Evolutionary conservation across 2,797 vertebrate genomes (phyloP), one percentile per base, ranked within the genome.

Genomic region (Tokudaia muenninki): DNA sequence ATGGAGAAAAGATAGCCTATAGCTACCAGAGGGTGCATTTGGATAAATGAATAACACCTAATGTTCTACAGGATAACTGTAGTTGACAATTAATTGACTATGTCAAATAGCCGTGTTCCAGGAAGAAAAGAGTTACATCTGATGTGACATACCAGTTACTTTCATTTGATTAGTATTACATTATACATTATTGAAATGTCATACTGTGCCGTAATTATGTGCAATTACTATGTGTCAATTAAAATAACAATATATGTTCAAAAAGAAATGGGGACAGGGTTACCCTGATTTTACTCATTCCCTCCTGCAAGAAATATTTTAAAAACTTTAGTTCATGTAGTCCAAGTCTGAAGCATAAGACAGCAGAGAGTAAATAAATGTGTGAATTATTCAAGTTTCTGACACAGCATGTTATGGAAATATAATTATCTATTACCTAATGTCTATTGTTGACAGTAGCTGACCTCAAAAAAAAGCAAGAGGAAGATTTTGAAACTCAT

Each of bases 271-370:
- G 24, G 6, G 8, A 24, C 7, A 31, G 24, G 12, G 2, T 81
- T 59, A 72, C 11, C n/a, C 50, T 52, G 47, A 22, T 41, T 61
- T 70, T 67, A 75, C 24, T 91, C 55, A 24, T 24, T 26, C 6
- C 0, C 9, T 67, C 26, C 22, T 86, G 6, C 3, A 44, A 87
- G 22, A 9, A 2, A 65, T 44, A 70, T 93, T 37, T 41, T n/a
- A 37, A 91, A 67, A 59, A 70, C 9, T 77, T 81, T 17, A 74
- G 67, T 34, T 75, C 44, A 70, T 52, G 78, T 37, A 86, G 44
- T 81, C 65, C 93, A 94, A 52, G 37, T 37, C 65, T 89, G n/a
- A 87, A 50, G 78, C 57, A 89, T 72, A 57, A 67, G 41, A 80
- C 14, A 92, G 31, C 24, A 86, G 57, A 70, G 47, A 65, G 12